Conservation (phyloP, 2,888 invertebrate genomes). For the Drosophila diplacantha region DNA sequence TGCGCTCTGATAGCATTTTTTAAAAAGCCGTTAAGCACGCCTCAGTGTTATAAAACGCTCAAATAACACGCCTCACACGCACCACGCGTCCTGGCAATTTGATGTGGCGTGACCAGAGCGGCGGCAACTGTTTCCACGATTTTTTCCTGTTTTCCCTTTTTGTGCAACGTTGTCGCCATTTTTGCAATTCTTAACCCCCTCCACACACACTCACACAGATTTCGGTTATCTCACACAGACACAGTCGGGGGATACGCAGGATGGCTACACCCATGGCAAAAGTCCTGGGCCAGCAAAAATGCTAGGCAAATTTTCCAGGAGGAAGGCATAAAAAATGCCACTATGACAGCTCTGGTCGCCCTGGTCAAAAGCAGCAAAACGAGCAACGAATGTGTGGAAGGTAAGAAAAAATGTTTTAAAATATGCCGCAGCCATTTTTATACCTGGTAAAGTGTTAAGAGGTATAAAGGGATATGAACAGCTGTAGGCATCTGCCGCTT, state of each 20-base stretch:
- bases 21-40: constrained; percentile 71
- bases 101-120: constrained; percentile 64
- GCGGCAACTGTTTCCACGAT: constrained; percentile 31
- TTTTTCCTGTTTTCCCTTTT: constrained; percentile 31
- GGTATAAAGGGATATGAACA: constrained; percentile 26
- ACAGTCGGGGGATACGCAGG: constrained; percentile 10
- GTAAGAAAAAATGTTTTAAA: constrained; percentile 40
- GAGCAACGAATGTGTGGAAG: constrained; percentile 25
- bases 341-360: constrained; percentile 52
- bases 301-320: constrained; percentile 59
- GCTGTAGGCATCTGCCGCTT: neutral
- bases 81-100: constrained; percentile 66
- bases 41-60: constrained; percentile 68
- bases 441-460: constrained; percentile 15
- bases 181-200: constrained; percentile 25
- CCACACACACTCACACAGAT: constrained; percentile 19
- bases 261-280: constrained; percentile 55
- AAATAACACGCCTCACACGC: constrained; percentile 66
- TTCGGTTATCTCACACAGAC: constrained; percentile 26
- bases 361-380: constrained; percentile 47
- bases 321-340: constrained; percentile 46
- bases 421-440: constrained; percentile 55
- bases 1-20: constrained; percentile 57
- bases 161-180: constrained; percentile 31
- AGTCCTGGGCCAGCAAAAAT: constrained; percentile 41